Percentiles rank a stretch among this genome's conserved stretches.
phyloP scores from a whole-genome alignment of 1,140 invertebrate species.

The Ceratoteleas bidentatus region DNA sequence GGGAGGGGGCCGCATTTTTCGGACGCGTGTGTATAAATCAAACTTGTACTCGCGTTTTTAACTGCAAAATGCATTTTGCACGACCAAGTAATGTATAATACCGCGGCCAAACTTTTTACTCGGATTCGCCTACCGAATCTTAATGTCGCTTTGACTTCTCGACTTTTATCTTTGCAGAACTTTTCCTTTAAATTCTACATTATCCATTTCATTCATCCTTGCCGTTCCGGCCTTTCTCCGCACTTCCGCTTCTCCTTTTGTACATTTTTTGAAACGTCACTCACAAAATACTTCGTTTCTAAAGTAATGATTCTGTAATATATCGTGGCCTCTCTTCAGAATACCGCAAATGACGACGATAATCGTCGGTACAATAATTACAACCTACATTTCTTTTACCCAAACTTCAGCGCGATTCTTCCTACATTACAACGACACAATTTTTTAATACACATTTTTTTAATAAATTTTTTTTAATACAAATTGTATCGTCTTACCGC shows the following conservation, averaged over 20 bases:
- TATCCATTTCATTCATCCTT: conserved; percentile 65
- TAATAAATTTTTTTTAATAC: too few relatives aligned
- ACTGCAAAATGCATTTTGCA: conserved; percentile 59
- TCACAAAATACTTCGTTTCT: conserved; percentile 51
- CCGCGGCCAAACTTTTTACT: conserved; percentile 58
- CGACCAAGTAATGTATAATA: conserved; percentile 59
- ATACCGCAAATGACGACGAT: conserved; percentile 11
- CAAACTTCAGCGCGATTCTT: too few relatives aligned
- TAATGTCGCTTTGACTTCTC: conserved; percentile 61
- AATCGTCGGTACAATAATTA: neutral
- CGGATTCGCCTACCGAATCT: conserved; percentile 58
- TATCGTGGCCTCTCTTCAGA: conserved; percentile 9
- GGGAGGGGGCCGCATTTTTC: conserved; percentile 1
- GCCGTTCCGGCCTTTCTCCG: conserved; percentile 46
- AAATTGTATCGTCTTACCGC: too few relatives aligned
- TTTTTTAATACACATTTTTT: too few relatives aligned
- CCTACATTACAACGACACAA: too few relatives aligned
- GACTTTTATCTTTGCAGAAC: conserved; percentile 64
- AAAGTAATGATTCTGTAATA: conserved; percentile 51
- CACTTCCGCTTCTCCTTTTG: conserved; percentile 54
- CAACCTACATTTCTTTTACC: neutral
- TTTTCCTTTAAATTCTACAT: conserved; percentile 67
- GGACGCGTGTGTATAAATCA: conserved; percentile 34
- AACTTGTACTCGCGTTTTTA: conserved; percentile 45
- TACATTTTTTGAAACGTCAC: conserved; percentile 57